Percentiles rank a stretch among this genome's conserved stretches.
Conservation (phyloP, 2,797 vertebrate species). For the Heteromormyrus szaboi region DNA sequence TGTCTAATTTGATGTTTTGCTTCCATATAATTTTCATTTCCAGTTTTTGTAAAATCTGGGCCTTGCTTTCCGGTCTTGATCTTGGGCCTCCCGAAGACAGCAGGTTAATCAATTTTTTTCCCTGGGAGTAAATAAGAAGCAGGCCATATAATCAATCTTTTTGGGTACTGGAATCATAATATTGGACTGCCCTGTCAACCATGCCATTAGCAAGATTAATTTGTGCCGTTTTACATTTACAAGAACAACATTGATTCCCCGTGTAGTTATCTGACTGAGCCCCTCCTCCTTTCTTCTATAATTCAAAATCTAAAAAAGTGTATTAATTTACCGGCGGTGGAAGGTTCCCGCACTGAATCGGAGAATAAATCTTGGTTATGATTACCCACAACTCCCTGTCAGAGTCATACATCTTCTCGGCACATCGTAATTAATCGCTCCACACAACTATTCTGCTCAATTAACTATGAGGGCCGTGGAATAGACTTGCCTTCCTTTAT, state of each 20-base stretch:
- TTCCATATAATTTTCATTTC: not conserved
- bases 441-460: slow-evolving; percentile 69
- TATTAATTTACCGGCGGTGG: slow-evolving; percentile 63
- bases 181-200: slow-evolving; percentile 70
- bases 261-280: slow-evolving; percentile 57
- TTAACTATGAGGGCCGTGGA: slow-evolving; percentile 58
- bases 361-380: slow-evolving; percentile 71
- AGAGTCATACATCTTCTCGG: slow-evolving; percentile 68
- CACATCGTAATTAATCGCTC: slow-evolving; percentile 73
- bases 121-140: slow-evolving; percentile 64
- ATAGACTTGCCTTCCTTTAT: slow-evolving; percentile 2
- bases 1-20: not conserved
- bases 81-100: slow-evolving; percentile 43
- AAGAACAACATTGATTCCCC: slow-evolving; percentile 66
- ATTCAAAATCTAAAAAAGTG: slow-evolving; percentile 68
- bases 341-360: slow-evolving; percentile 48
- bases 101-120: slow-evolving; percentile 51
- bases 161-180: slow-evolving; percentile 68
- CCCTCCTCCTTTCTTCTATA: slow-evolving; percentile 64
- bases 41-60: not conserved
- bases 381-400: slow-evolving; percentile 67
- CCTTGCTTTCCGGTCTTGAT: not conserved
- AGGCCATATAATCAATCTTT: slow-evolving; percentile 72
- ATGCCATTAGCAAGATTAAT: slow-evolving; percentile 76
- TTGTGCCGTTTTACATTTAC: slow-evolving; percentile 69